A percentile compares a stretch with the other conserved stretches of the same genome.
These are phyloP conservation scores for Anagrus nilaparvatae DNA, from an alignment of 1,140 invertebrate species.

Conservation along the genomic window DNA sequence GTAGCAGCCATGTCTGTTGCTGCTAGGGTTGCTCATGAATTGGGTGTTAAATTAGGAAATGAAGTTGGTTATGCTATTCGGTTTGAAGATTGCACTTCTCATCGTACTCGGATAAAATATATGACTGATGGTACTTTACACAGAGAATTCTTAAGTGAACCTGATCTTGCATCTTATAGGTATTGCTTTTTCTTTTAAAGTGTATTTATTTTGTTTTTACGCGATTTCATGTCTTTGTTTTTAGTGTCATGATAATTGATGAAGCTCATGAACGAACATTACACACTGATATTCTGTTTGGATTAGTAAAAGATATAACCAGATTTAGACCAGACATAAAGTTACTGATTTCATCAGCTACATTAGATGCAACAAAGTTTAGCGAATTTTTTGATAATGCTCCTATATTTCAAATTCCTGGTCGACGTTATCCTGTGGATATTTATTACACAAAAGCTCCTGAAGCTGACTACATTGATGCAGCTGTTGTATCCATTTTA, in stretches of 20 bases:
- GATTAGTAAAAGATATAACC: slow-evolving; percentile 95
- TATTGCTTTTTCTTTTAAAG: slow-evolving; percentile 18
- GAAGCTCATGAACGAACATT: slow-evolving; percentile 98
- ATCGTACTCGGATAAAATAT: slow-evolving; percentile 96
- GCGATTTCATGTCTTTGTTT: slow-evolving; percentile 20
- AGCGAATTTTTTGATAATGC: slow-evolving; percentile 98
- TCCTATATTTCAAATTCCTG: slow-evolving; percentile 95
- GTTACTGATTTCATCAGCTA: slow-evolving; percentile 94
- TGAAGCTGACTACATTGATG: slow-evolving; percentile 97
- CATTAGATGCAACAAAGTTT: slow-evolving; percentile 96
- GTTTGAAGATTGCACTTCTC: slow-evolving; percentile 98
- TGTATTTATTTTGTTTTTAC: neutral
- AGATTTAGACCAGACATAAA: slow-evolving; percentile 92
- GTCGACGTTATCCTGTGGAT: slow-evolving; percentile 76
- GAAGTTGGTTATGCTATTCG: slow-evolving; percentile 99
- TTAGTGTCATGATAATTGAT: slow-evolving; percentile 96
- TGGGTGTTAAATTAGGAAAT: slow-evolving; percentile 95
- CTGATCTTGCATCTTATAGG: slow-evolving; percentile 83
- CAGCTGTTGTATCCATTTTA: slow-evolving; percentile 89
- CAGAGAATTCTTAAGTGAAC: slow-evolving; percentile 94
- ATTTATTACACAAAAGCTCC: slow-evolving; percentile 99
- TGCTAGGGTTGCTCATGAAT: slow-evolving; percentile 97
- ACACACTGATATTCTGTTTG: slow-evolving; percentile 97
- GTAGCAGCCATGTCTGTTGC: slow-evolving; percentile 99
- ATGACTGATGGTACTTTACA: slow-evolving; percentile 99